Evolutionary conservation across 1,140 invertebrate species (phyloP).

Genomic region (Solenopsis invicta): DNA sequence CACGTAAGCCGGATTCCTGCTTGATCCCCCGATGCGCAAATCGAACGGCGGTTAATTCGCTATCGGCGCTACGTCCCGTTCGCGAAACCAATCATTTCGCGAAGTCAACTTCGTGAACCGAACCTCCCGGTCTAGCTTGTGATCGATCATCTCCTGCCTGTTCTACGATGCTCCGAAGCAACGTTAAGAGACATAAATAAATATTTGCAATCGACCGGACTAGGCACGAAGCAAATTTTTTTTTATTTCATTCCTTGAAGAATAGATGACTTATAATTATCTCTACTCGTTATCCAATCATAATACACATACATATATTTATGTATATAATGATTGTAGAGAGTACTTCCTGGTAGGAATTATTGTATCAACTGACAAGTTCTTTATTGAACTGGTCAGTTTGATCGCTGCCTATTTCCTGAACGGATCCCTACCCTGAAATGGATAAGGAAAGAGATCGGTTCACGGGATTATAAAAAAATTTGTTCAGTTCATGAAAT

Average conservation of each 20-base stretch:
- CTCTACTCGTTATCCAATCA: background rate
- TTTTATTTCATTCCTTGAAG: background rate
- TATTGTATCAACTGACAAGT: conserved; percentile 4
- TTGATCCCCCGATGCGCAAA: background rate
- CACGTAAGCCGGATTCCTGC: conserved; percentile 37
- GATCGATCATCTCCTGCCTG: background rate
- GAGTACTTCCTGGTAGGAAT: background rate
- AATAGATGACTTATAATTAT: background rate
- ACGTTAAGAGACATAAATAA: conserved; percentile 3
- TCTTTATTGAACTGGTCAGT: conserved; percentile 19
- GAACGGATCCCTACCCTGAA: conserved; percentile 28
- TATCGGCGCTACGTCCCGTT: conserved; percentile 30
- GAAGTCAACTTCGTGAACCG: background rate
- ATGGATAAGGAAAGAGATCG: conserved; percentile 23
- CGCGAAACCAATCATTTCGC: conserved; percentile 39
- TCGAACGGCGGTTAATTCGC: conserved; percentile 44
- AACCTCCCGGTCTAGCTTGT: background rate
- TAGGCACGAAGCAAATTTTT: background rate
- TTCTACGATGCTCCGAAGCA: background rate
- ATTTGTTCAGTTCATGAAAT: conserved; percentile 52
- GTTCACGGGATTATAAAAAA: conserved; percentile 49
- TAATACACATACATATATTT: background rate
- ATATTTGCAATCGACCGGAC: background rate
- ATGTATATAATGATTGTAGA: background rate
- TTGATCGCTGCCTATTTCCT: conserved; percentile 42